Percentiles rank a stretch among this genome's conserved stretches.
Evolutionary conservation across 2,797 vertebrate species (phyloP).

Genomic region (Chelonia mydas): DNA sequence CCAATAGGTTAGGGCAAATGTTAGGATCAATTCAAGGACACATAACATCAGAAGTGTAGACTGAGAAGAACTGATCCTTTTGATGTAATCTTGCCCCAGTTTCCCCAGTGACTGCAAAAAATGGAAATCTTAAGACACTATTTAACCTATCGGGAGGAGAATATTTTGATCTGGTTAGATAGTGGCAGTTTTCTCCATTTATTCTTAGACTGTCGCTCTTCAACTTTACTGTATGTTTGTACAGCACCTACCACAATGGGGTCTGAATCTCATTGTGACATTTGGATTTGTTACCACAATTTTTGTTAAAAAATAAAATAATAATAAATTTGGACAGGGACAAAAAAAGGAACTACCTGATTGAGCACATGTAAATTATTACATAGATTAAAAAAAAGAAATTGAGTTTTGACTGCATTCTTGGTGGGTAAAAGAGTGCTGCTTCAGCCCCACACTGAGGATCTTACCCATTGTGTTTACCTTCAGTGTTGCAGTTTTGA

Average conservation of each 20-base stretch:
- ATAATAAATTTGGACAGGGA: not conserved
- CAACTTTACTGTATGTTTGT: not conserved
- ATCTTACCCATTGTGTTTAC: not conserved
- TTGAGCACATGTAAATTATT: not conserved
- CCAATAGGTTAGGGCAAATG: not conserved
- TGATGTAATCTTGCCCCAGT: not conserved
- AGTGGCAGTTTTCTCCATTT: not conserved
- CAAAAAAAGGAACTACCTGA: no score
- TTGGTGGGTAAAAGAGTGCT: not conserved
- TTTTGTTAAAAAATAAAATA: not conserved
- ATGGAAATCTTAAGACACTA: not conserved
- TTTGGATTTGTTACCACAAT: not conserved
- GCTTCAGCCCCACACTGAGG: not conserved
- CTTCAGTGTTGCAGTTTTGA: not conserved
- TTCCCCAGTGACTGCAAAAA: not conserved
- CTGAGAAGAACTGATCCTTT: not conserved
- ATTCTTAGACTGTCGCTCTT: not conserved
- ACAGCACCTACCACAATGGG: not conserved
- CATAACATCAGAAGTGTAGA: accelerated
- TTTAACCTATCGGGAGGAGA: not conserved
- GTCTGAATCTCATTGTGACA: not conserved
- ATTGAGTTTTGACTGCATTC: not conserved
- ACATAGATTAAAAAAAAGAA: not conserved
- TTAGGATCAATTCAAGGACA: not conserved
- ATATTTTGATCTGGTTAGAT: not conserved